Conservation (phyloP, 2,888 invertebrate species). For the Tubulanus polymorphus region DNA sequence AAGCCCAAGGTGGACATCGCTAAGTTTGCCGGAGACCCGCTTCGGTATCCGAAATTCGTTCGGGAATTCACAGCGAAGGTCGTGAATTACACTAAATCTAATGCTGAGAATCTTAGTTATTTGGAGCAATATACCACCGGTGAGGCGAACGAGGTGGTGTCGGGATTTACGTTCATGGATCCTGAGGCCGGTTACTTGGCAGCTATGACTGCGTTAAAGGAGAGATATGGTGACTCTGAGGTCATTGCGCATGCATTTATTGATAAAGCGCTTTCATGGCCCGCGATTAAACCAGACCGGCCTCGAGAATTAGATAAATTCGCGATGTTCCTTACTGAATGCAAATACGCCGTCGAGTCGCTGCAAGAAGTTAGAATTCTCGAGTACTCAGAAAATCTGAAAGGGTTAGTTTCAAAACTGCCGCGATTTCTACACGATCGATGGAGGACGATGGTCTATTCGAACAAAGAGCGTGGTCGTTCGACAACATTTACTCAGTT, state of each 20-base stretch:
- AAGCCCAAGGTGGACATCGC: constrained; percentile 2
- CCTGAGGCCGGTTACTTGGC: neutral
- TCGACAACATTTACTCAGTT: neutral
- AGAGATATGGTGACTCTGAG: constrained; percentile 5
- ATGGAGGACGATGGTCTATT: neutral
- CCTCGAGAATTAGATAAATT: neutral
- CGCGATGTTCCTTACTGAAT: constrained; percentile 3
- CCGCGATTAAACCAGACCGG: neutral
- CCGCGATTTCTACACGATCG: neutral
- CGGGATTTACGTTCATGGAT: neutral
- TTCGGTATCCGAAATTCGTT: neutral
- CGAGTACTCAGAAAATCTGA: constrained; percentile 5
- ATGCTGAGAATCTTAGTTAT: constrained; percentile 6
- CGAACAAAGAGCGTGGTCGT: neutral
- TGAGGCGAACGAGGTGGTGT: constrained; percentile 11
- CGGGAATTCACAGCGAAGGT: neutral
- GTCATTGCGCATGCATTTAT: neutral
- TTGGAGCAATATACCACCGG: constrained; percentile 13
- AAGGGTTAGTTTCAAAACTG: neutral
- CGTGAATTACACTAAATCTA: neutral
- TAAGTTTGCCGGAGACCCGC: constrained; percentile 1
- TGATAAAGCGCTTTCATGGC: constrained; percentile 2
- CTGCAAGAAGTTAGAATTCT: neutral
- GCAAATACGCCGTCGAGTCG: neutral
- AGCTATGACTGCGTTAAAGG: constrained; percentile 4